Evolutionary conservation across 1,140 invertebrate genomes (phyloP).

Genomic region (Hylyphantes graminicola): DNA sequence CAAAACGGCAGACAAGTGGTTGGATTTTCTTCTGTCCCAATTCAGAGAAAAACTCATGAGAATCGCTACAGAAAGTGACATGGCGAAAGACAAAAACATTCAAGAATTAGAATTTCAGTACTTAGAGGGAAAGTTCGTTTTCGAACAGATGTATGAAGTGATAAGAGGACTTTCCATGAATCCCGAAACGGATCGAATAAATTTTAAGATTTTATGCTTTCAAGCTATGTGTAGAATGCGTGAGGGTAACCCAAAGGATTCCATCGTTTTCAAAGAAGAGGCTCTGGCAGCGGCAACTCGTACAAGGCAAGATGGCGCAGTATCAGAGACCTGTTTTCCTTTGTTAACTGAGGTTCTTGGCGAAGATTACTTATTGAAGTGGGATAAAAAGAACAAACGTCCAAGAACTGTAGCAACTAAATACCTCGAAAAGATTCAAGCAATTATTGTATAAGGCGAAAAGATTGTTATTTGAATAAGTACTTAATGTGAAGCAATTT

Average conservation of each 20-base stretch:
- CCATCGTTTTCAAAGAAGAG: slow-evolving; percentile 26
- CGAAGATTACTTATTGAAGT: slow-evolving; percentile 20
- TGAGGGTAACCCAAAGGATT: not conserved
- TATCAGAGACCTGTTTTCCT: not conserved
- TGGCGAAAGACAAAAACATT: not conserved
- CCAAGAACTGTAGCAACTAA: slow-evolving; percentile 49
- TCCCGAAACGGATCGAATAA: slow-evolving; percentile 7
- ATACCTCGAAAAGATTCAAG: slow-evolving; percentile 48
- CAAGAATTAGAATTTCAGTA: slow-evolving; percentile 43
- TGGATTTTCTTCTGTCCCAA: slow-evolving; percentile 12
- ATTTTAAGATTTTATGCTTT: slow-evolving; percentile 44
- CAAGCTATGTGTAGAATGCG: slow-evolving; percentile 18
- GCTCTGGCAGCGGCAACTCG: slow-evolving; percentile 34
- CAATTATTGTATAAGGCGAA: slow-evolving; percentile 37
- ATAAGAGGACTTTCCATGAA: slow-evolving; percentile 25
- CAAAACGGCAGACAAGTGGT: slow-evolving; percentile 40
- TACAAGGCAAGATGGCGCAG: slow-evolving; percentile 24
- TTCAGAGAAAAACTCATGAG: slow-evolving; percentile 18
- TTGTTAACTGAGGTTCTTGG: slow-evolving; percentile 1
- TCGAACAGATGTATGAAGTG: slow-evolving; percentile 28
- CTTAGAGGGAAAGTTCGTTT: slow-evolving; percentile 18
- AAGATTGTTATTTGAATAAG: too few relatives aligned
- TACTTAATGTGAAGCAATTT: too few relatives aligned
- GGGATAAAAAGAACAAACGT: slow-evolving; percentile 49
- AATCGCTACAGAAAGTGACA: slow-evolving; percentile 8